These are phyloP conservation scores for Oppia nitens DNA, from an alignment of 1,140 invertebrate genomes.

Conservation along the genomic window DNA sequence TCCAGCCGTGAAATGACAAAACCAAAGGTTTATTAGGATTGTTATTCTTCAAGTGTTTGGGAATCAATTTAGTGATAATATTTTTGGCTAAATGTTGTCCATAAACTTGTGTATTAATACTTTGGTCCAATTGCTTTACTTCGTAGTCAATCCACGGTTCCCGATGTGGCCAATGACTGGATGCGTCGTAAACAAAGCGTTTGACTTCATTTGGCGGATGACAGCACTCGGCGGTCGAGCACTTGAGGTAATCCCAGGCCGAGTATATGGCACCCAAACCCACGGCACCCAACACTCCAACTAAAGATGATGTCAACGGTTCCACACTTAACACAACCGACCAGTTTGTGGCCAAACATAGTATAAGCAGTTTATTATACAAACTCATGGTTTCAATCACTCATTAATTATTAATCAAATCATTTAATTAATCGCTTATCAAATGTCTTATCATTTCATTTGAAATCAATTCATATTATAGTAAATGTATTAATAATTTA, in stretches of 20 bases:
- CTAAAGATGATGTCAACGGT: neutral
- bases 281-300: neutral
- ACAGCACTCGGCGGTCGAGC: conserved; percentile 27
- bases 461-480: too few relatives aligned
- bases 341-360: too few relatives aligned
- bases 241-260: neutral
- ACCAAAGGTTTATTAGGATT: conserved; percentile 31
- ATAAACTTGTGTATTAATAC: conserved; percentile 22
- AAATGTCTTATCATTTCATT: too few relatives aligned
- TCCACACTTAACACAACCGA: neutral
- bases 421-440: too few relatives aligned
- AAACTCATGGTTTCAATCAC: too few relatives aligned
- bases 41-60: conserved; percentile 25
- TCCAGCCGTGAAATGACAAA: conserved; percentile 46
- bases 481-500: too few relatives aligned
- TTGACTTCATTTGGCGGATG: conserved; percentile 21
- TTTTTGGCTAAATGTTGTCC: conserved; percentile 30
- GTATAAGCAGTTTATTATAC: too few relatives aligned
- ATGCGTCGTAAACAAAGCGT: neutral
- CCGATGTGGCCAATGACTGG: neutral
- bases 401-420: too few relatives aligned
- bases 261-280: neutral
- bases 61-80: conserved; percentile 23
- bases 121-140: neutral
- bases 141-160: conserved; percentile 1